Evolutionary conservation across 2,888 invertebrate genomes (phyloP), one percentile per base, ranked within the genome.

Genomic region (Lycophotia porphyrea): DNA sequence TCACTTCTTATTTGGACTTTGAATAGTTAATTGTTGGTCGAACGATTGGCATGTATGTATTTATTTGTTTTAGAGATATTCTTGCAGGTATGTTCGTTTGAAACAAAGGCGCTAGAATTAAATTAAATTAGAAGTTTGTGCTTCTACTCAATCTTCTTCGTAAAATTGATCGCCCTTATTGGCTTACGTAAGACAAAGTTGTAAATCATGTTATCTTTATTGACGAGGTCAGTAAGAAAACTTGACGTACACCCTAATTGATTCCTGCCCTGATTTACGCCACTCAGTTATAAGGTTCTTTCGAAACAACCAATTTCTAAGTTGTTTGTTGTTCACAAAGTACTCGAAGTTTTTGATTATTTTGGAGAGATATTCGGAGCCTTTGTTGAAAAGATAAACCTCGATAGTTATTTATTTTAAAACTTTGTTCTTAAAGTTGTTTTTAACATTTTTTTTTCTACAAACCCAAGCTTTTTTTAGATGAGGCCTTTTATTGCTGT

Each of bases 281-380:
- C 49, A 75, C 65, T 69, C 58, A 63, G 58, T 34, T 64, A 73
- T 73, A 80, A 75, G 55, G 58, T 60, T 60, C 70, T 70, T 61
- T 65, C 42, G 42, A 68, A 84, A 70, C 67, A 73, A 73, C 47
- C 42, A 81, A 80, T 82, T 81, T 67, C 44, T 55, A 72, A 76
- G 60, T 84, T 81, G 44, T 74, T 82, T 80, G 49, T 80, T 80
- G 71, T 84, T 76, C 13, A 9, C 47, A 49, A 58, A 67, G 52
- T 80, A 63, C 70, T 34, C 60, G 66, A 76, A 71, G 63, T 63
- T 70, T 80, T 64, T 58, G 44, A 68, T 81, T 72, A 70, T 76
- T 81, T 81, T 60, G 42, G 47, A 18, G 18, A 49, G 69, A 71
- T 71, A 69, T 66, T 84, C 13, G 7, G 31, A 75, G 58, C 39